These are phyloP conservation scores for Caprella mutica DNA, from an alignment of 2,888 invertebrate genomes.

Conservation along the genomic window DNA sequence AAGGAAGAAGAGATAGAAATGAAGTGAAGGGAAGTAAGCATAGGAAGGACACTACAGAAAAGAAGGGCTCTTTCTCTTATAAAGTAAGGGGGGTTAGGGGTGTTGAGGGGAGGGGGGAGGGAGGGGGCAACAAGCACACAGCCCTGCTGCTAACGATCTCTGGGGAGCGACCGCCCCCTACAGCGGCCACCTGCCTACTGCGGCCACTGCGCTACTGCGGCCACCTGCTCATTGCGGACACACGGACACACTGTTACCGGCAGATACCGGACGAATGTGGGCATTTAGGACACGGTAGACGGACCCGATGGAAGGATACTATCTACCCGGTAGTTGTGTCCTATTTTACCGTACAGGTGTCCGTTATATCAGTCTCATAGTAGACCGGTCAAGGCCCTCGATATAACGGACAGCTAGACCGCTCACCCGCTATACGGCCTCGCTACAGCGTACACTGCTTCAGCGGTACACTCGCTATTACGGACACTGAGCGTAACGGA, in stretches of 20 bases:
- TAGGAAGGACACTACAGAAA: no score
- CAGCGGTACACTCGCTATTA: background rate
- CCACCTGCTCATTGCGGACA: no score
- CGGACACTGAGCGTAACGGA: no score
- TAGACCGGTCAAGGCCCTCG: conserved; percentile 12
- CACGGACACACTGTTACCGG: no score
- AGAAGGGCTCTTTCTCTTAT: no score
- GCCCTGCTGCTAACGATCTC: conserved; percentile 17
- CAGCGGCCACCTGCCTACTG: conserved; percentile 1
- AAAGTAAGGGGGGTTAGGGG: background rate
- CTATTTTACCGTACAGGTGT: background rate
- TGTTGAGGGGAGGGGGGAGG: background rate
- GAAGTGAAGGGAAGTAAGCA: no score
- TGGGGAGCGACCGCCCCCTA: conserved; percentile 11
- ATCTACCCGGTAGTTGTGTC: background rate
- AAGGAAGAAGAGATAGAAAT: no score
- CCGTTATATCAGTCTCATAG: conserved; percentile 4
- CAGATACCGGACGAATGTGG: background rate
- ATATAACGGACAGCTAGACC: conserved; percentile 12
- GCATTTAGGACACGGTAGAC: background rate
- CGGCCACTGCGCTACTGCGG: background rate
- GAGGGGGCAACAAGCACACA: conserved; percentile 9
- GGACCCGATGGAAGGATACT: background rate
- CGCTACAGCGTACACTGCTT: conserved; percentile 5
- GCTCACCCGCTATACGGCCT: conserved; percentile 10